A percentile compares a stretch with the other conserved stretches of the same genome.
phyloP scores from a whole-genome alignment of 2,888 invertebrate species.

The Gandaritis pyraliata region DNA sequence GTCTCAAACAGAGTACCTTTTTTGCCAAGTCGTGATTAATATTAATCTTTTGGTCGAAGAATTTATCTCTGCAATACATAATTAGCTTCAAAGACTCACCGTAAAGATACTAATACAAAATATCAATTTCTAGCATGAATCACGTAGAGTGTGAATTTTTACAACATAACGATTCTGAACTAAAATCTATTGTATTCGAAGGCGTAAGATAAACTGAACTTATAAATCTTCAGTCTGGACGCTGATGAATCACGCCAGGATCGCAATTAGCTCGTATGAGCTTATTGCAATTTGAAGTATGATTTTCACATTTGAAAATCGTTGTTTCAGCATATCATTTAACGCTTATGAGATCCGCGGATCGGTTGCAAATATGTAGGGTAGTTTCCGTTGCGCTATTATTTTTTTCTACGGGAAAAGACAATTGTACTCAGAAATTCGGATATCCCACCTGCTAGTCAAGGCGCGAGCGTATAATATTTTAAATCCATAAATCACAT shows the following conservation, averaged over 20 bases:
- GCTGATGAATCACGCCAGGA: background rate
- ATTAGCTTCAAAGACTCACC: background rate
- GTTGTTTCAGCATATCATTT: no score
- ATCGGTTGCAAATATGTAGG: no score
- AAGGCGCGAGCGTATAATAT: no score
- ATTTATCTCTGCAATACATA: background rate
- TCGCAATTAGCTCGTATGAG: background rate
- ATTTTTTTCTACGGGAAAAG: no score
- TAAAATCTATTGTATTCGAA: background rate
- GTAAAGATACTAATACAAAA: background rate
- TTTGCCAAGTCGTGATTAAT: background rate
- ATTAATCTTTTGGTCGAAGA: background rate
- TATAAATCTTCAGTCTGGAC: background rate
- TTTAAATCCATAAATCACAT: no score
- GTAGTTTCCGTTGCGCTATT: no score
- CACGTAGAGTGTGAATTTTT: constrained; percentile 2
- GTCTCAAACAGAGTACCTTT: background rate
- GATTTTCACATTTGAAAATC: no score
- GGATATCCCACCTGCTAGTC: no score
- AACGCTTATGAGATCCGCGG: no score
- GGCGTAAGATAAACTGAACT: constrained; percentile 2
- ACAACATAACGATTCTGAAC: background rate
- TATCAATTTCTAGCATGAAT: background rate
- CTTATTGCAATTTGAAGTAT: background rate
- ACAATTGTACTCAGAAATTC: no score